Evolutionary conservation across 2,797 vertebrate species (phyloP).

Genomic region (Catharus ustulatus): DNA sequence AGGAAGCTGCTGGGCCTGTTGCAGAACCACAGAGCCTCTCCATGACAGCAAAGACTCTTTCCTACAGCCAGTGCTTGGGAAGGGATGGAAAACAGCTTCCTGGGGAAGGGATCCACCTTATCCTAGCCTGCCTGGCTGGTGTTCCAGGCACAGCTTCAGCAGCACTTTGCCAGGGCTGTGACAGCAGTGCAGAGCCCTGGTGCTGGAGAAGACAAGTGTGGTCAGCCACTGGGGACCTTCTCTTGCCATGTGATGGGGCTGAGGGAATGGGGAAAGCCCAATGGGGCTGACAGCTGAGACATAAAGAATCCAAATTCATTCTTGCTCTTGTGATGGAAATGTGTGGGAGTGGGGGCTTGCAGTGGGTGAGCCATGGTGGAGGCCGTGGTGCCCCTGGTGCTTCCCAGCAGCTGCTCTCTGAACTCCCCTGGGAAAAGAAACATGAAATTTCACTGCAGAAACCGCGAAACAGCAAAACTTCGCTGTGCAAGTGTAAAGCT

Average conservation of each 20-base stretch:
- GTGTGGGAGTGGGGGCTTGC: neutral
- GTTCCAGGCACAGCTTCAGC: neutral
- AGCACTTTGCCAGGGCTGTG: neutral
- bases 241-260: neutral
- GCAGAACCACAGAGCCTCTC: neutral
- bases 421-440: neutral
- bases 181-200: neutral
- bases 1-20: neutral
- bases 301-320: neutral
- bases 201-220: neutral
- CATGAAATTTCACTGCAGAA: neutral
- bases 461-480: neutral
- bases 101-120: neutral
- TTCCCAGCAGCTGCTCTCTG: neutral
- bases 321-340: neutral
- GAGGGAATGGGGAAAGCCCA: neutral
- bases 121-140: neutral
- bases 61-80: neutral
- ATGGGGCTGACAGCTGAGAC: neutral
- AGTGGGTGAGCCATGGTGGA: neutral
- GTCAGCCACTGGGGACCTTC: neutral
- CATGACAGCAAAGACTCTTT: neutral
- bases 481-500: fast-evolving
- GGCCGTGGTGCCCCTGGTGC: neutral
- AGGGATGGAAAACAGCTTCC: fast-evolving